These are phyloP conservation scores for Galbula dea DNA, from an alignment of 2,113 vertebrate genomes.

Conservation along the genomic window DNA sequence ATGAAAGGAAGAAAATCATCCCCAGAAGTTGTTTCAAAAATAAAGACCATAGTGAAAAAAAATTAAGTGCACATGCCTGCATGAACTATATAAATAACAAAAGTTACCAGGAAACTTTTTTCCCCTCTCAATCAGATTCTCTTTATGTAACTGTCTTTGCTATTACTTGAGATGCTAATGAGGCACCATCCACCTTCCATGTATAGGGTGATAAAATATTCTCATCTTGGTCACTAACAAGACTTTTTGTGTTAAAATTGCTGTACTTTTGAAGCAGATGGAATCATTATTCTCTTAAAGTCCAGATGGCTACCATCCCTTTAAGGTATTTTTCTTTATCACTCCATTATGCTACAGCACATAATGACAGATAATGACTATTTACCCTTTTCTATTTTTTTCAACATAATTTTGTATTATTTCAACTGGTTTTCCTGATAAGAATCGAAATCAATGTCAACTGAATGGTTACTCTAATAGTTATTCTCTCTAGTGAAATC, in stretches of 20 bases:
- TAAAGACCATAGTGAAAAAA: neutral
- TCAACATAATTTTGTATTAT: neutral
- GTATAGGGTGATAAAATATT: neutral
- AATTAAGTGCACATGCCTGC: neutral
- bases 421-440: conserved; percentile 1
- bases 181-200: neutral
- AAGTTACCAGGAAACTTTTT: neutral
- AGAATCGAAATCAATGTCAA: neutral
- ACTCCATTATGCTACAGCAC: conserved; percentile 5
- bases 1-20: neutral
- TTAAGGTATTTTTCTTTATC: conserved; percentile 49
- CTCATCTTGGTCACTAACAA: conserved; percentile 11
- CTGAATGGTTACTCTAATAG: neutral
- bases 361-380: conserved; percentile 18
- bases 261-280: conserved; percentile 7
- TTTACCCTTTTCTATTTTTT: neutral
- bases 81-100: neutral
- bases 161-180: neutral
- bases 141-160: neutral
- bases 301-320: conserved; percentile 42
- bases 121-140: neutral
- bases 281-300: conserved; percentile 42
- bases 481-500: neutral
- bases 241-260: conserved; percentile 20
- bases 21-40: neutral